A percentile compares a stretch with the other conserved stretches of the same genome.
Conservation (phyloP, 30 jellyfish, hydroid and myxozoan genomes). For the Rhopilema esculentum region DNA sequence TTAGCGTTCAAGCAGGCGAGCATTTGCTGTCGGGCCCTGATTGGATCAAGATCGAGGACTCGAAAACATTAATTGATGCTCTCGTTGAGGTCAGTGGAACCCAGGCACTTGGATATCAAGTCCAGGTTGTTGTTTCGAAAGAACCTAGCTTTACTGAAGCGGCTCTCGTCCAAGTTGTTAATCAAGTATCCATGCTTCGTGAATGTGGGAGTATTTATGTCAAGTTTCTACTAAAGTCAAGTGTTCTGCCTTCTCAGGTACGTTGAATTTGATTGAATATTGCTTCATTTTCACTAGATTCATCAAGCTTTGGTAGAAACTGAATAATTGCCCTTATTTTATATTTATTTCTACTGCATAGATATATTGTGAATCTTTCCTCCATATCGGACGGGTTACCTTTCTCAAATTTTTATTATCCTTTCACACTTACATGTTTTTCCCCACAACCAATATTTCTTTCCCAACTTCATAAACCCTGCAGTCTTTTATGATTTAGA, state of each 20-base stretch:
- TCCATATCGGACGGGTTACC: no score
- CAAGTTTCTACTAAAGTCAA: slow-evolving; percentile 81
- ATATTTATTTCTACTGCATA: no score
- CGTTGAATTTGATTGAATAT: background rate
- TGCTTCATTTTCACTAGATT: background rate
- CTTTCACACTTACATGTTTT: no score
- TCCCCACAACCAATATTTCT: no score
- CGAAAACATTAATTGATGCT: slow-evolving; percentile 81
- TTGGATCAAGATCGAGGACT: slow-evolving; percentile 86
- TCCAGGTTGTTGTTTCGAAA: slow-evolving; percentile 90
- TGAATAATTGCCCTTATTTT: no score
- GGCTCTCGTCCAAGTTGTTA: slow-evolving; percentile 85
- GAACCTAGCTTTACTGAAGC: slow-evolving; percentile 95
- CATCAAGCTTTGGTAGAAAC: no score
- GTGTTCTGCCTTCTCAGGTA: slow-evolving; percentile 63
- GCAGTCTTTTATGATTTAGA: no score
- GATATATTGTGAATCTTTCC: no score
- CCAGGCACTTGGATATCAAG: slow-evolving; percentile 92
- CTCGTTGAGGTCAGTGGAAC: slow-evolving; percentile 93
- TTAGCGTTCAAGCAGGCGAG: slow-evolving; percentile 85
- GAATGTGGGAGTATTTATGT: slow-evolving; percentile 77
- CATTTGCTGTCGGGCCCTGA: slow-evolving; percentile 91
- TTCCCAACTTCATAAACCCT: no score
- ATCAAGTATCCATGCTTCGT: slow-evolving; percentile 75
- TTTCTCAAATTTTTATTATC: no score